These are phyloP conservation scores for Mamestra configurata DNA, from an alignment of 1,140 invertebrate species.

Conservation along the genomic window DNA sequence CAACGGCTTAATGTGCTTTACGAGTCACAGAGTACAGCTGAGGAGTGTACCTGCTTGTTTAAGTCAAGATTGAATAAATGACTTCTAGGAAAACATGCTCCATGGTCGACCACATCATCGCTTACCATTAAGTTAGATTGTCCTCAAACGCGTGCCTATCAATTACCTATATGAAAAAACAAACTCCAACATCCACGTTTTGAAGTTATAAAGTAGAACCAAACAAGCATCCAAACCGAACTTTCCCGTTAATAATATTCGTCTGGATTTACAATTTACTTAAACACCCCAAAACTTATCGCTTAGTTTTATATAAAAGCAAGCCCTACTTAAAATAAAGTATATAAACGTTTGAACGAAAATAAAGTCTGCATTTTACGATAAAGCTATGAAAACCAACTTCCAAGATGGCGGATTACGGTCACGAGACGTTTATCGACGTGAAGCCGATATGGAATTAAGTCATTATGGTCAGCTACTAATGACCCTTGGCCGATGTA, in stretches of 20 bases:
- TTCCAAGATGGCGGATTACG: constrained; percentile 5
- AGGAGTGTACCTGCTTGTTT: too few species aligned
- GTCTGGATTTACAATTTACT: neutral
- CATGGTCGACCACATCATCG: too few species aligned
- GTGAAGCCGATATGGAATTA: constrained; percentile 5
- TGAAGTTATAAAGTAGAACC: too few species aligned
- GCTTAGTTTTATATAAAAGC: neutral
- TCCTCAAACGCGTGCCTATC: too few species aligned
- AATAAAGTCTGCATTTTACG: constrained; percentile 32
- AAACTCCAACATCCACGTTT: too few species aligned
- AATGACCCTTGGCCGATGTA: neutral
- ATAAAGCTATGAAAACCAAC: constrained; percentile 10
- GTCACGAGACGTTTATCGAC: constrained; percentile 24
- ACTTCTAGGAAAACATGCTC: too few species aligned
- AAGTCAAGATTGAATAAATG: too few species aligned
- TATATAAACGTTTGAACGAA: constrained; percentile 6
- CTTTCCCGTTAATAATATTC: neutral
- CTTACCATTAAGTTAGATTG: too few species aligned
- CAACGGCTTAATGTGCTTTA: too few species aligned
- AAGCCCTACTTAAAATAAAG: neutral
- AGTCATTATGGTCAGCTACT: constrained; percentile 22
- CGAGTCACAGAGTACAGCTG: too few species aligned
- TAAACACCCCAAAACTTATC: neutral
- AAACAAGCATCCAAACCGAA: neutral
- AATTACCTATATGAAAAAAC: too few species aligned